Evolutionary conservation across 2,888 invertebrate genomes (phyloP).

Genomic region (Metacarcinus magister): DNA sequence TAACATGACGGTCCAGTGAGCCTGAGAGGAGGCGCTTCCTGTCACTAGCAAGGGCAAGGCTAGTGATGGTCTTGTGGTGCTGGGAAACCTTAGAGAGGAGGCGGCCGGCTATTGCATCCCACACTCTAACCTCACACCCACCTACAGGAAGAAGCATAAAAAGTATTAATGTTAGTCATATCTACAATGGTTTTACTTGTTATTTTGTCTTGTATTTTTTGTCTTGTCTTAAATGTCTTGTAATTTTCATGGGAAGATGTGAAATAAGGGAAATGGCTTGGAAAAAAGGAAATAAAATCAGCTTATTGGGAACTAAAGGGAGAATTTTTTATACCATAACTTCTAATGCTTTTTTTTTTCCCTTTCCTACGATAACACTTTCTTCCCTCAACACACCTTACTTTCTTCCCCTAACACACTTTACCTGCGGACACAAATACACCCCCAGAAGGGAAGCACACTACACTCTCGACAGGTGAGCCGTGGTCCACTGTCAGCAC

Average conservation of each 20-base stretch:
- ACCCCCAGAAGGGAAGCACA: constrained; percentile 95
- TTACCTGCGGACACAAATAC: constrained; percentile 94
- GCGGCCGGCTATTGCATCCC: constrained; percentile 96
- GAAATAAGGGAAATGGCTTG: no score
- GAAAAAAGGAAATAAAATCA: no score
- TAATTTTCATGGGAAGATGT: no score
- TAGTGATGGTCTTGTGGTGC: constrained; percentile 98
- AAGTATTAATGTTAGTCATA: no score
- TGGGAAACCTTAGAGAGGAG: constrained; percentile 93
- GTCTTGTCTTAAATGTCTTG: no score
- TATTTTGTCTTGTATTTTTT: no score
- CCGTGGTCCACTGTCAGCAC: constrained; percentile 90
- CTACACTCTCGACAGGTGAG: constrained; percentile 93
- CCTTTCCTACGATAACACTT: no score
- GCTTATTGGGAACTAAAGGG: no score
- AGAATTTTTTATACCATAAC: no score
- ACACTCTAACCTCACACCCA: constrained; percentile 94
- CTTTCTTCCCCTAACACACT: constrained; percentile 32
- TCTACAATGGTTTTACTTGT: no score
- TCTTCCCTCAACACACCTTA: background rate
- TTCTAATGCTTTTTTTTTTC: no score
- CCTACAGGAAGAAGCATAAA: constrained; percentile 85
- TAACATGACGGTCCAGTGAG: constrained; percentile 96
- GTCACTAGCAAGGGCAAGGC: constrained; percentile 91
- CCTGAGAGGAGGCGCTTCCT: constrained; percentile 94